Evolutionary conservation across 2,113 vertebrate species (phyloP), one percentile per base, ranked within the genome.

Genomic region (Eleginops maclovinus): DNA sequence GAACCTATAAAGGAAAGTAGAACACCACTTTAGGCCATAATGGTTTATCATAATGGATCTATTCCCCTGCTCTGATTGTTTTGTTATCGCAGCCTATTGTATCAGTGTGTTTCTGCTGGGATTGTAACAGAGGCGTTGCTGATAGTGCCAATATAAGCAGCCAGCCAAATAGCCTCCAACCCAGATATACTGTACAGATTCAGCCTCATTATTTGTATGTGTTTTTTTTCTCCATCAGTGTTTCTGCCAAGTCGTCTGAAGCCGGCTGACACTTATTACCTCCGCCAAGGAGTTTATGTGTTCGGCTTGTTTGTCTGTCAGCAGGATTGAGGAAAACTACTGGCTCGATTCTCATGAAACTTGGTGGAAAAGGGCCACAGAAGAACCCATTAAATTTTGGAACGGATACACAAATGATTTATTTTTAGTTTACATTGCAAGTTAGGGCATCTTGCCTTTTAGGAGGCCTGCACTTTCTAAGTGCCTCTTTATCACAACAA

Each of bases 91-190:
- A 72, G n/a, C 19, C 26, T 49, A 53, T 66, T 66, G 10, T 58
- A 59, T 53, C 36, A 19, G 21, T 47, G 16, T 36, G 22, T 81
- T 74, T 72, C 19, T 72, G 59, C 60, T 67, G 26, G 56, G 73
- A 62, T 28, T 74, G 60, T 26, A 69, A 68, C 40, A 40, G 60
- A 41, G 21, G 16, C 4, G 1, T 66, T 53, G 24, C 69, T 54
- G n/a, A 72, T 47, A 9, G 9, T 74, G 58, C 75, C 75, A 82
- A 65, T 50, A 75, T 28, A 51, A 62, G 50, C 11, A 75, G 44
- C 56, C 81, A 68, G 81, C 69, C 73, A 83, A 82, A 82, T 60
- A 76, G 76, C 76, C 65, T 13, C 40, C 49, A 79, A 72, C 67
- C 75, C 56, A n/a, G 47, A 73, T 60, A 65, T 56, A 36, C 51